Evolutionary conservation across 2,113 vertebrate genomes (phyloP).

Genomic region (Macquaria ambigua): DNA sequence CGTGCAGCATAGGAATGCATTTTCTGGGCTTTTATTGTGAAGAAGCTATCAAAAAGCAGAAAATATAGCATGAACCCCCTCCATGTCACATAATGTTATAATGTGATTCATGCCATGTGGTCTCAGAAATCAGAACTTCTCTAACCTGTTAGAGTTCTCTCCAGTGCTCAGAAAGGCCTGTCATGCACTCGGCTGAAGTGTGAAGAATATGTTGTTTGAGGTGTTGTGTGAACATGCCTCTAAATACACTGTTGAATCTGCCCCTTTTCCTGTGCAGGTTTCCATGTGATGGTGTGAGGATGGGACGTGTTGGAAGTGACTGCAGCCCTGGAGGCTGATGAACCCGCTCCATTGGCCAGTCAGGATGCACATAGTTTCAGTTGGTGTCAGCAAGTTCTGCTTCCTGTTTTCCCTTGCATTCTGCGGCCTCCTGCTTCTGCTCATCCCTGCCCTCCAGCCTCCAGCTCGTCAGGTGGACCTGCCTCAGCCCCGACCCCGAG

Average conservation of each 20-base stretch:
- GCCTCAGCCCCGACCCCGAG: constrained; percentile 69
- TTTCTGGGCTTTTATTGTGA: not conserved
- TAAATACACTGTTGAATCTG: not conserved
- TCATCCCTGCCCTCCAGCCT: constrained; percentile 84
- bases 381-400: constrained; percentile 88
- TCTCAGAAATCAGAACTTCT: not conserved
- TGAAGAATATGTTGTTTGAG: too few species aligned
- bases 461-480: constrained; percentile 50
- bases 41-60: not conserved
- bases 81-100: too few species aligned
- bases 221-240: not conserved
- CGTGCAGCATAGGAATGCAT: too few species aligned
- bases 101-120: not conserved
- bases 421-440: constrained; percentile 88
- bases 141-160: not conserved
- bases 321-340: constrained; percentile 84
- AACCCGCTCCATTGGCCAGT: constrained; percentile 48
- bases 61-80: not conserved
- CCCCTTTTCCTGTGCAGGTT: constrained; percentile 47
- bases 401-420: constrained; percentile 88
- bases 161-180: not conserved
- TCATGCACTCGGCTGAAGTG: not conserved
- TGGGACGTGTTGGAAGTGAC: constrained; percentile 69
- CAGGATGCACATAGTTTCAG: constrained; percentile 87
- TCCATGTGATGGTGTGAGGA: constrained; percentile 66